These are phyloP conservation scores for Halcyon senegalensis DNA, from an alignment of 2,113 vertebrate species.

Conservation along the genomic window DNA sequence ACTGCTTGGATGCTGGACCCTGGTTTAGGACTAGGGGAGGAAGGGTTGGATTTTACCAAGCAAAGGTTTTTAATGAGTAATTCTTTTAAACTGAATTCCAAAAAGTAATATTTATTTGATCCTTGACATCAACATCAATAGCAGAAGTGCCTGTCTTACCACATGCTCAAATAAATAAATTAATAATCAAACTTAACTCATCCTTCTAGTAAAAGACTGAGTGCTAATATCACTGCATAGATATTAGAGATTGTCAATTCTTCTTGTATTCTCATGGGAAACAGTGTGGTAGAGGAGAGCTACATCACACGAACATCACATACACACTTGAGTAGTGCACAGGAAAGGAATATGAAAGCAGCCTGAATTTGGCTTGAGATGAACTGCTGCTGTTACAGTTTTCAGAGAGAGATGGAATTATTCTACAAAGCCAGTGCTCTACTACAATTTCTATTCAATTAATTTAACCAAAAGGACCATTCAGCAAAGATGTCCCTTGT, in stretches of 20 bases:
- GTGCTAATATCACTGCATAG: neutral
- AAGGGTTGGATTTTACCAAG: neutral
- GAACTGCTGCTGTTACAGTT: neutral
- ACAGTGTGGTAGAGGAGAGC: neutral
- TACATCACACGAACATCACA: neutral
- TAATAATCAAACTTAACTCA: neutral
- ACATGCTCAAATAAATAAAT: constrained; percentile 26
- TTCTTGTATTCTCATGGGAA: neutral
- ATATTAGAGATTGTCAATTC: neutral
- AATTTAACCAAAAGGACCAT: neutral
- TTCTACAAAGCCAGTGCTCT: neutral
- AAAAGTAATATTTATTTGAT: neutral
- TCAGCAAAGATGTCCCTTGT: neutral
- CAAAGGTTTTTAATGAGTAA: neutral
- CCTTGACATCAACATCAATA: neutral
- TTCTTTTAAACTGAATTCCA: neutral
- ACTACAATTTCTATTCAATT: neutral
- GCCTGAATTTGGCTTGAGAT: neutral
- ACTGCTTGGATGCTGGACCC: neutral
- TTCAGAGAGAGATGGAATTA: neutral
- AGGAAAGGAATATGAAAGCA: neutral
- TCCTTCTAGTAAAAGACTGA: neutral
- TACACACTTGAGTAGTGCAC: neutral
- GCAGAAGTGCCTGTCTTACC: neutral
- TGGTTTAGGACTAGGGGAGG: neutral